Percentiles rank a stretch among this genome's conserved stretches.
Evolutionary conservation across 1,140 invertebrate genomes (phyloP).

Genomic region (Calycopis cecrops): DNA sequence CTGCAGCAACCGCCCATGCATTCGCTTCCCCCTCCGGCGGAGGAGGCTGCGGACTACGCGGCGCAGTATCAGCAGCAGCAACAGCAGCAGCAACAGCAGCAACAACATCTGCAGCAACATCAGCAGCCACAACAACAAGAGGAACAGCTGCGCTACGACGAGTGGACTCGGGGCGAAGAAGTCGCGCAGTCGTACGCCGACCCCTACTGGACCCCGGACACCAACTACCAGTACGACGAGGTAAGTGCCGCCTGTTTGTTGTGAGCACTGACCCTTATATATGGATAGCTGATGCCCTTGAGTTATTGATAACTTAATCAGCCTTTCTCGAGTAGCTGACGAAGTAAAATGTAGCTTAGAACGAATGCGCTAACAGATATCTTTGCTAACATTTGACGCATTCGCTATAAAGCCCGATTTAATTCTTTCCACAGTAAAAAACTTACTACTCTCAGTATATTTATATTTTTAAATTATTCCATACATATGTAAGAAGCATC

Average conservation of each 20-base stretch:
- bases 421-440: no score
- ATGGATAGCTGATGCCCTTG: not conserved
- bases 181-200: slow-evolving; percentile 33
- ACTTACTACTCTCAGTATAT: no score
- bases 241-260: slow-evolving; percentile 20
- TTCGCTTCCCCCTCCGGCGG: slow-evolving; percentile 24
- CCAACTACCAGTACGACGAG: slow-evolving; percentile 37
- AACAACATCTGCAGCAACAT: no score
- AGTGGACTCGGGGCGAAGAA: slow-evolving; percentile 29
- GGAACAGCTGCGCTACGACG: slow-evolving; percentile 19
- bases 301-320: no score
- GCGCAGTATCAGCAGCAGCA: slow-evolving; percentile 17
- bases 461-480: no score
- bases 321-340: no score
- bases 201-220: slow-evolving; percentile 43
- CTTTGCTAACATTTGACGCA: no score
- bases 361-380: no score
- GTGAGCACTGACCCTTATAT: not conserved
- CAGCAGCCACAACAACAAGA: slow-evolving; percentile 11
- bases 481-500: no score
- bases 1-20: slow-evolving; percentile 9
- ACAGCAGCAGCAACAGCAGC: slow-evolving; percentile 17
- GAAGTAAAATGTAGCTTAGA: no score
- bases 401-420: no score
- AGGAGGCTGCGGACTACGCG: slow-evolving; percentile 29